These are phyloP conservation scores for Ammodytes marinus DNA, from an alignment of 2,113 vertebrate genomes.

Conservation along the genomic window DNA sequence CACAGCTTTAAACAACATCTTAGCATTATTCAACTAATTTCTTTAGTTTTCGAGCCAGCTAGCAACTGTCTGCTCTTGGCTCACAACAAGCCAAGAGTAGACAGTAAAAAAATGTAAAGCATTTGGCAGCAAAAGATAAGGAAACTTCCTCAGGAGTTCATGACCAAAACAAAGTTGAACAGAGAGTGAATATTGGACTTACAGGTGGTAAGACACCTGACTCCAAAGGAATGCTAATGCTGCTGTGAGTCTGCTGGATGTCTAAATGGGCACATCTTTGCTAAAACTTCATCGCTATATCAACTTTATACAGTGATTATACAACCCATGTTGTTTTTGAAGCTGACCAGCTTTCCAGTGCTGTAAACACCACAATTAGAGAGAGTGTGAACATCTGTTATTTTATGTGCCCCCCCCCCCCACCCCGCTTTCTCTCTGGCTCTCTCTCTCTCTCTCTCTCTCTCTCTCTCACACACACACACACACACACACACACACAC, in stretches of 20 bases:
- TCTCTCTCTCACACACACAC: no score
- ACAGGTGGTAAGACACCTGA: neutral
- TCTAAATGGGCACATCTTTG: neutral
- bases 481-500: no score
- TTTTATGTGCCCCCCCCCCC: neutral
- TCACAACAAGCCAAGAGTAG: neutral
- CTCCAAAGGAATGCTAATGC: neutral
- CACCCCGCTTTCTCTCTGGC: no score
- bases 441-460: no score
- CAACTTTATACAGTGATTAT: neutral
- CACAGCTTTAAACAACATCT: neutral
- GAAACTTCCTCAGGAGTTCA: neutral
- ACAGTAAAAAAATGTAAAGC: neutral
- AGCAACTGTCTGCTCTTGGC: neutral
- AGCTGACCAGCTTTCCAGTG: neutral
- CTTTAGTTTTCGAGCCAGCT: neutral
- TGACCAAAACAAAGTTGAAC: neutral
- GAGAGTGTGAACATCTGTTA: neutral
- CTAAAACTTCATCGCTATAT: no score
- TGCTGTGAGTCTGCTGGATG: neutral
- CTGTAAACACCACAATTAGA: neutral
- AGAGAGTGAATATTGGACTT: neutral
- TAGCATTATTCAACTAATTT: neutral
- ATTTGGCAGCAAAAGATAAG: neutral
- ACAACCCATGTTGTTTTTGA: neutral